A percentile compares a stretch with the other conserved stretches of the same genome.
phyloP scores from a whole-genome alignment of 2,797 vertebrate genomes.

The Erpetoichthys calabaricus region DNA sequence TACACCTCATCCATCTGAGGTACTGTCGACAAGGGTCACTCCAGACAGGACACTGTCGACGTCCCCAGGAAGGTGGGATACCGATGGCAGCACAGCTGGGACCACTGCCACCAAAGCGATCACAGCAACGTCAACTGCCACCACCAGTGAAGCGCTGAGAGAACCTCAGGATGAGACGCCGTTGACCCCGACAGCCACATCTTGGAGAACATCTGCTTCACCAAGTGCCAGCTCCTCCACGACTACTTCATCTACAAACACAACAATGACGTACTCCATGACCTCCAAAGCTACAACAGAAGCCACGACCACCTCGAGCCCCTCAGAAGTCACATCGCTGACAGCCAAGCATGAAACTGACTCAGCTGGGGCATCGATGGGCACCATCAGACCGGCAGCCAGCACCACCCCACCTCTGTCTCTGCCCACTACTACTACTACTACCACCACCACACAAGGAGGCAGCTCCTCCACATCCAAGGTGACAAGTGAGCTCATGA shows the following conservation, averaged over 20 bases:
- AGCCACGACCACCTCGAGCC: conserved; percentile 18
- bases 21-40: too few species aligned
- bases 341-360: conserved; percentile 10
- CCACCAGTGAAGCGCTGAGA: conserved; percentile 13
- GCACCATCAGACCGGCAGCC: background rate
- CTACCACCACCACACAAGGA: conserved; percentile 1
- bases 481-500: conserved; percentile 15
- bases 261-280: background rate
- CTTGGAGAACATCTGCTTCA: conserved; percentile 14
- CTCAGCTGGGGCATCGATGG: too few species aligned
- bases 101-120: too few species aligned
- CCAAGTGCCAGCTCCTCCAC: conserved; percentile 5
- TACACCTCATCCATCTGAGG: too few species aligned
- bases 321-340: conserved; percentile 5
- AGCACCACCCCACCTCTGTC: conserved; percentile 4
- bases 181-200: conserved; percentile 11
- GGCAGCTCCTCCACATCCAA: conserved; percentile 11
- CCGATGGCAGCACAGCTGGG: conserved; percentile 13
- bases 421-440: conserved; percentile 7
- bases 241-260: background rate
- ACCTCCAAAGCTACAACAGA: conserved; percentile 17
- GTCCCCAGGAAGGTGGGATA: too few species aligned
- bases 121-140: too few species aligned
- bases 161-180: conserved; percentile 5
- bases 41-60: too few species aligned